Evolutionary conservation across 1,140 invertebrate species (phyloP), one percentile per base, ranked within the genome.

Genomic region (Drosophila pectinifera): DNA sequence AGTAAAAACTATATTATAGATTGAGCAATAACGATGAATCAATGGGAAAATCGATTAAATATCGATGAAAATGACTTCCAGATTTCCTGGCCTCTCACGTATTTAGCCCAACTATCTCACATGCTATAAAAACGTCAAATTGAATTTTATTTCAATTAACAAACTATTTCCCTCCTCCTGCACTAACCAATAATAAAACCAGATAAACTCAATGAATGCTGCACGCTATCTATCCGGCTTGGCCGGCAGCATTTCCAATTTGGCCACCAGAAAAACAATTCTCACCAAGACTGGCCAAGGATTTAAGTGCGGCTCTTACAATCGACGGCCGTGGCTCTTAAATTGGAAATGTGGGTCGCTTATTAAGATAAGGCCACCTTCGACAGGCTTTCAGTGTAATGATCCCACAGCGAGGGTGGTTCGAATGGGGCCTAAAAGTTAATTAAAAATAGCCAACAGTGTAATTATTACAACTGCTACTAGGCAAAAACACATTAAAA

Each of bases 61-160:
- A 70, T 54, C 7, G n/a, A 67, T 42, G 64, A 53, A 42, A 42
- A 24, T 20, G 61, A 26, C 41, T 65, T 65, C 20, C 61, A 34
- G 34, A 39, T 57, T 46, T 70, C 26, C 42, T 14, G 34, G 64
- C 78, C 72, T 78, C 78, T 82, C 67, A 84, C 75, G 75, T 84
- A 84, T 86, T 86, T 82, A 82, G 65, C 78, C 65, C 53, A 78
- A 82, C 82, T 82, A 86, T 82, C 83, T 73, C 74, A 72, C 69
- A 76, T 82, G 82, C 78, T 67, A 86, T 86, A 82, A 82, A 86
- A 86, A 82, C 78, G 83, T 86, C 82, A 88, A 86, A 86, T 82
- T 70, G 83, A 88, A 88, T 86, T 86, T 86, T 86, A 86, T 86
- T 86, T 86, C 82, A 86, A 86, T 86, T 86, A 86, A 86, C 82